Conservation (phyloP, 1,140 invertebrate species). For the Trinorchestia longiramus region DNA sequence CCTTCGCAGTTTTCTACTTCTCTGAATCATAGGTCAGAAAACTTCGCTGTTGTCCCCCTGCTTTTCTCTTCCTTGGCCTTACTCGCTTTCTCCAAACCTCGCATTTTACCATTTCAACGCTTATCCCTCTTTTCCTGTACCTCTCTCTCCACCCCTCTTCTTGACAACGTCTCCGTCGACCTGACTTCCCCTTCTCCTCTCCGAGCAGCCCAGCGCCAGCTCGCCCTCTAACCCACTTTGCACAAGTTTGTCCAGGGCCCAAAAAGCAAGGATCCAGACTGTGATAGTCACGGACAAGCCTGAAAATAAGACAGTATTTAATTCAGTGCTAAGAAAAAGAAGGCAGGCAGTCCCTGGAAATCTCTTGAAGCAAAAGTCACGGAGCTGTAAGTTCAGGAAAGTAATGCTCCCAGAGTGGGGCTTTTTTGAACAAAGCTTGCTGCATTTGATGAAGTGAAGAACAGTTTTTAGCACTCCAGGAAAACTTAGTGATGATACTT, state of each 20-base stretch:
- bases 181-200: not conserved
- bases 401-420: not conserved
- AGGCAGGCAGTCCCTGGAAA: not conserved
- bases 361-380: not conserved
- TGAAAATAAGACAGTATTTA: slow-evolving; percentile 4
- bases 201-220: not conserved
- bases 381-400: not conserved
- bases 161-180: not conserved
- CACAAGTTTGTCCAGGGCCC: not conserved
- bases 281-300: slow-evolving; percentile 3
- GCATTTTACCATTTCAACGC: not conserved
- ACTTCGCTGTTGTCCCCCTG: not conserved
- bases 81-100: not conserved
- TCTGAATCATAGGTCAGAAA: too few species aligned
- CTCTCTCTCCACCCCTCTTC: not conserved
- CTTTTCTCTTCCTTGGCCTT: not conserved
- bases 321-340: not conserved
- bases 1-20: too few species aligned
- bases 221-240: not conserved
- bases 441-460: not conserved
- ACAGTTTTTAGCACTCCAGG: not conserved
- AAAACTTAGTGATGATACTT: not conserved
- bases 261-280: slow-evolving; percentile 2
- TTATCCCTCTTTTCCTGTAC: not conserved
- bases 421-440: not conserved